Conservation (phyloP, 2,113 vertebrate species). For the Mustelus asterias region DNA sequence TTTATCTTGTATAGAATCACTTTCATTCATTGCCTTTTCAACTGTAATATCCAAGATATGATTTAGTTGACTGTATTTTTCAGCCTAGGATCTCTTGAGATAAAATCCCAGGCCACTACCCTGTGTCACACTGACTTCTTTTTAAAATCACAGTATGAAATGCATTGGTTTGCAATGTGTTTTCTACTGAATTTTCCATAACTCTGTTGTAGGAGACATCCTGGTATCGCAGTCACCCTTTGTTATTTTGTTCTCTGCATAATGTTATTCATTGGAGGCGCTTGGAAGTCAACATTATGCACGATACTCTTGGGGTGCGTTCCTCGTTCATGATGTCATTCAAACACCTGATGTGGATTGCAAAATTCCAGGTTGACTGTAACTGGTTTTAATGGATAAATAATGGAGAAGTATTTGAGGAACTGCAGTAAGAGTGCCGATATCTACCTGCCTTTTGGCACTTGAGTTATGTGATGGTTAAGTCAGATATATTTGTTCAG, state of each 20-base stretch:
- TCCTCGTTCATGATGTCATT: background rate
- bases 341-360: background rate
- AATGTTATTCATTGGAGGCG: background rate
- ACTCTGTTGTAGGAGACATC: background rate
- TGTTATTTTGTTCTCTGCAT: background rate
- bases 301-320: background rate
- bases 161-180: background rate
- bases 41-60: background rate
- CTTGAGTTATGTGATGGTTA: background rate
- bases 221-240: background rate
- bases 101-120: background rate
- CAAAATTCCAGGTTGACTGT: background rate
- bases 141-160: background rate
- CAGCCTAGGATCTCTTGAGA: background rate
- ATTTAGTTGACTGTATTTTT: background rate
- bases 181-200: conserved; percentile 8
- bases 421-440: background rate
- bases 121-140: background rate
- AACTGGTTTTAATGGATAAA: background rate
- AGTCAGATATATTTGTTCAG: background rate
- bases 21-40: background rate
- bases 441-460: background rate
- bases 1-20: background rate
- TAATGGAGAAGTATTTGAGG: background rate
- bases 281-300: background rate